Evolutionary conservation across 2,888 invertebrate species (phyloP).

Genomic region (Julus scanicus): DNA sequence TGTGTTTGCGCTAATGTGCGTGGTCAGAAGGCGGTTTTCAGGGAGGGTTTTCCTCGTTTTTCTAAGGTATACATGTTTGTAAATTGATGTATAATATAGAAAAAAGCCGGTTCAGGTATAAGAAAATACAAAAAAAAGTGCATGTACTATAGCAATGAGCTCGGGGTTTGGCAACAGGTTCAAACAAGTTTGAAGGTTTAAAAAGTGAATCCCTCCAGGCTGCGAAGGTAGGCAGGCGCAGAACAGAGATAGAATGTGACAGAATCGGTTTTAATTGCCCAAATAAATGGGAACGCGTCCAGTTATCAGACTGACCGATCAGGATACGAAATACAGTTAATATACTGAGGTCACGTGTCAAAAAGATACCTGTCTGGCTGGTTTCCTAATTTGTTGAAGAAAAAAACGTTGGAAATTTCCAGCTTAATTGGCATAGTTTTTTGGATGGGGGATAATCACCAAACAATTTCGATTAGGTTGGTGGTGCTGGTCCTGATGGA

Average conservation of each 20-base stretch:
- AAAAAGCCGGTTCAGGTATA: background rate
- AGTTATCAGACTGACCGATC: conserved; percentile 1
- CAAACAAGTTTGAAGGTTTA: background rate
- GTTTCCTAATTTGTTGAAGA: background rate
- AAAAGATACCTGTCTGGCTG: background rate
- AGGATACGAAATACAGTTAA: background rate
- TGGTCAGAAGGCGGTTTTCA: background rate
- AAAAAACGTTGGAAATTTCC: background rate
- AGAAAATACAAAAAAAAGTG: background rate
- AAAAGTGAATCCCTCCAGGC: background rate
- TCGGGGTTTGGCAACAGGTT: background rate
- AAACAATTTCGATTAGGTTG: background rate
- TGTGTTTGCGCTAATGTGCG: background rate
- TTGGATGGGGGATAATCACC: background rate
- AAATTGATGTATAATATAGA: background rate
- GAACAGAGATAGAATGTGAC: background rate
- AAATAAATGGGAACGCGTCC: background rate
- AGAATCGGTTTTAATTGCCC: conserved; percentile 1
- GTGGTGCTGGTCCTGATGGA: background rate
- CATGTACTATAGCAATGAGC: background rate
- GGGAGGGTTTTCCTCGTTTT: background rate
- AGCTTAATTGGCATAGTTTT: background rate
- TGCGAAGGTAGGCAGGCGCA: background rate
- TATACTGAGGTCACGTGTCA: conserved; percentile 1
- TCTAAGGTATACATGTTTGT: background rate